Conservation (phyloP, 2,888 invertebrate species). For the Cenopis cana region DNA sequence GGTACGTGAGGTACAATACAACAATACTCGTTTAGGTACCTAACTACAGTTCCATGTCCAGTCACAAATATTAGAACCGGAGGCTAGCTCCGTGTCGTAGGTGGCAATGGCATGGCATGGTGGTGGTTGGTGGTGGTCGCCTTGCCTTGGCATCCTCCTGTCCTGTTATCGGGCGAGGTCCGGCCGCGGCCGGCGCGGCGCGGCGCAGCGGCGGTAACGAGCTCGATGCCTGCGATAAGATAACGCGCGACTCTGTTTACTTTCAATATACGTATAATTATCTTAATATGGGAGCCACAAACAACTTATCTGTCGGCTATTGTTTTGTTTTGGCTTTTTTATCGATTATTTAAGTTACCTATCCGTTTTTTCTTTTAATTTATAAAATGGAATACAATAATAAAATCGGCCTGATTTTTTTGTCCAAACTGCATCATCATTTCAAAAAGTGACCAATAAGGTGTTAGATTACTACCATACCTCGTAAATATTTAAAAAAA, state of each 20-base stretch:
- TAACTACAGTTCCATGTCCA: too few relatives aligned
- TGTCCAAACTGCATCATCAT: too few relatives aligned
- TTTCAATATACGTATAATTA: conserved; percentile 9
- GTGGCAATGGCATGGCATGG: too few relatives aligned
- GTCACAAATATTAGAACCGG: too few relatives aligned
- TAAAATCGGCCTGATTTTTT: too few relatives aligned
- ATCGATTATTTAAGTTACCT: background rate
- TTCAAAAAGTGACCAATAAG: too few relatives aligned
- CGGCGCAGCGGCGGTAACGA: background rate
- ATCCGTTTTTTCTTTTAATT: background rate
- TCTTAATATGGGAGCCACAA: conserved; percentile 15
- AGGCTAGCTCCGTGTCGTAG: too few relatives aligned
- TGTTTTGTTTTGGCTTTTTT: conserved; percentile 30
- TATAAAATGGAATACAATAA: background rate
- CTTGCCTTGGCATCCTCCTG: conserved; percentile 44
- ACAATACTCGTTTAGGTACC: too few relatives aligned
- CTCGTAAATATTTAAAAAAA: too few relatives aligned
- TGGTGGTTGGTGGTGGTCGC: too few relatives aligned
- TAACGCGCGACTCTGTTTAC: conserved; percentile 1
- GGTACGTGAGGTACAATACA: too few relatives aligned
- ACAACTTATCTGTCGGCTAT: conserved; percentile 23
- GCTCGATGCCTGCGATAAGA: conserved; percentile 29
- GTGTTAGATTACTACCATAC: too few relatives aligned
- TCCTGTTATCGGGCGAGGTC: conserved; percentile 16
- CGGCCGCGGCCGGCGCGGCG: background rate